Evolutionary conservation across 2,888 invertebrate species (phyloP), one percentile per base, ranked within the genome.

Genomic region (Vesta saturnalis): DNA sequence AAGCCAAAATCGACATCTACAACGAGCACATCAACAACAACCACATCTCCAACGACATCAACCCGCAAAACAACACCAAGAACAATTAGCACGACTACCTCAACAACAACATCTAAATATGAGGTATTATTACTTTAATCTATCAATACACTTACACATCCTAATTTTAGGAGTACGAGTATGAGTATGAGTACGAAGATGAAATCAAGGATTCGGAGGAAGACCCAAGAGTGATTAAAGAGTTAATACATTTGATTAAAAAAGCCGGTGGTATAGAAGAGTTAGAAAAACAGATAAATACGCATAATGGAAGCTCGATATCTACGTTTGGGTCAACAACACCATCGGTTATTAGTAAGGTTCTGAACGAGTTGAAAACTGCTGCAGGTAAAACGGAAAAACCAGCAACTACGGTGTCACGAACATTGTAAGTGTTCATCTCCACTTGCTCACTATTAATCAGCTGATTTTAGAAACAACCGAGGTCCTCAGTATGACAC

Each of bases 251-350:
- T 73, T 86, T 95, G 1, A 94, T 95, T 73, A 94, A 91, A 81
- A 94, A 94, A 89, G 92, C 94, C 66, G 94, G 94, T 88, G 95
- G 95, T 14, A 89, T 95, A 0, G 95, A 95, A 79, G 92, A 95
- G 78, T 81, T 95, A 14, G 95, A 95, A 81, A 94, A 92, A 77
- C 94, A 94, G 70, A 83, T 94, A 14, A 83, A 86, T 21, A 79
- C 86, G 4, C 87, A 88, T 74, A 87, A 87, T 23, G 88, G 83
- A 0, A 85, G 83, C 56, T 81, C 87, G 0, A 81, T 85, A 0
- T 86, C 86, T 61, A 77, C 76, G 47, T 73, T 81, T 0, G 80
- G 78, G 16, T 84, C 86, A 6, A 89, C 89, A 0, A 91, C 92
- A 0, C 88, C 91, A 8, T 85, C 90, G 0, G 85, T 89, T 0